A percentile compares a stretch with the other conserved stretches of the same genome.
These are phyloP conservation scores for Xerus inauris DNA, from an alignment of 2,113 vertebrate species.

Conservation along the genomic window DNA sequence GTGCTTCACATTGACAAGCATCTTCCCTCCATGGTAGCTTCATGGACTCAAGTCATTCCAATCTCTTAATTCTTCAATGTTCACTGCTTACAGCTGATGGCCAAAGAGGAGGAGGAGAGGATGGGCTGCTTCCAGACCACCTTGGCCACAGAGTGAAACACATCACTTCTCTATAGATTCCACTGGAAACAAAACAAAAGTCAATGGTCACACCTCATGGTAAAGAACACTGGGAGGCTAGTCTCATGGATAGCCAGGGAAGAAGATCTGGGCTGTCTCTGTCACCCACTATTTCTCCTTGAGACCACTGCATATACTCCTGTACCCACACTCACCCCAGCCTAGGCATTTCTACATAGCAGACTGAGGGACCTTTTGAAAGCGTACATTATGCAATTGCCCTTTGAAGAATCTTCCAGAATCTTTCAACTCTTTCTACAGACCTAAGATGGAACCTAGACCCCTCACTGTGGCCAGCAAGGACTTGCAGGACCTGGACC, in stretches of 20 bases:
- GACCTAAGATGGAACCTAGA: neutral
- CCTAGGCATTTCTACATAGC: neutral
- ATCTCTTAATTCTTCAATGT: neutral
- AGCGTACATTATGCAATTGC: neutral
- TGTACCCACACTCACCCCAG: neutral
- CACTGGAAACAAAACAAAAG: neutral
- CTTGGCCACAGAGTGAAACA: neutral
- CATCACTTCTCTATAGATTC: neutral
- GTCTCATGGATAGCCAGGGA: neutral
- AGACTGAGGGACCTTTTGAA: neutral
- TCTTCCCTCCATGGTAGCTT: neutral
- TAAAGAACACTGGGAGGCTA: neutral
- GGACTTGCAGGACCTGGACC: neutral
- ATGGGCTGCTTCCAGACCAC: neutral
- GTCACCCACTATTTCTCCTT: neutral
- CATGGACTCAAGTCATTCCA: neutral
- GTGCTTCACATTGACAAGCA: neutral
- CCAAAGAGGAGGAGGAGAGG: neutral
- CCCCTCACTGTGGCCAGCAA: neutral
- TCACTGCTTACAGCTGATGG: neutral
- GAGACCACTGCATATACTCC: neutral
- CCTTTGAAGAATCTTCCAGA: neutral
- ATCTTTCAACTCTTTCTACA: neutral
- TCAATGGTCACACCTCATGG: neutral
- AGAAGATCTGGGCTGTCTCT: neutral